Evolutionary conservation across 2,888 invertebrate species (phyloP), one percentile per base, ranked within the genome.

Genomic region (Heterodera filipjevi): DNA sequence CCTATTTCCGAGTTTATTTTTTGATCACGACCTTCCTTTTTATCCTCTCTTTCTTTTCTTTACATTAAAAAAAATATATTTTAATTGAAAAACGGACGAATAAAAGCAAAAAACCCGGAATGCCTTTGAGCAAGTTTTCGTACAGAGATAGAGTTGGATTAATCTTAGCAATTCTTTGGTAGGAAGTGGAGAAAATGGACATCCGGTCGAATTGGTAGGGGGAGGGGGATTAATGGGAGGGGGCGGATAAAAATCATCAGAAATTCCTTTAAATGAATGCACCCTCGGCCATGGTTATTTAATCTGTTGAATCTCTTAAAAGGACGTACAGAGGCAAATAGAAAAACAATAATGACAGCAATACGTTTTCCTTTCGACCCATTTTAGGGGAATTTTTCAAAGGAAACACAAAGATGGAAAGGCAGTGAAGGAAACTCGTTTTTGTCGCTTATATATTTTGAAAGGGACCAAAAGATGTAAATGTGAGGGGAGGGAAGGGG

Each of bases 171-270:
- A 14, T 49, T 49, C 49, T 14, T 14, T 14, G 49, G 49, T 49
- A 14, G 16, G 16, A 16, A 49, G 49, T 49, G 49, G 49, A 16
- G 8, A 49, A 59, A 59, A 59, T 27, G 59, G 27, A 59, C 59
- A 59, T 59, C 59, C 59, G 59, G 59, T 59, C 27, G 59, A 59
- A 27, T 59, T n/a, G n/a, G n/a, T n/a, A n/a, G n/a, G n/a, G n/a
- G n/a, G n/a, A n/a, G 27, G 59, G 59, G 27, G 59, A 49, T 49
- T 14, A 49, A 49, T 3, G 19, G 59, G n/a, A 8, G 27, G 59
- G 59, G 59, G 59, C 6, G 59, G 59, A 27, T n/a, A 12, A 10
- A 27, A 27, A 8, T n/a, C 5, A 8, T 27, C 27, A 27, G 59
- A 27, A n/a, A 59, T n/a, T 22, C 19, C 6, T 10, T 10, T 10